Percentiles rank a stretch among this genome's conserved stretches.
These are phyloP conservation scores for Cyclopterus lumpus DNA, from an alignment of 2,797 vertebrate species.

Conservation along the genomic window DNA sequence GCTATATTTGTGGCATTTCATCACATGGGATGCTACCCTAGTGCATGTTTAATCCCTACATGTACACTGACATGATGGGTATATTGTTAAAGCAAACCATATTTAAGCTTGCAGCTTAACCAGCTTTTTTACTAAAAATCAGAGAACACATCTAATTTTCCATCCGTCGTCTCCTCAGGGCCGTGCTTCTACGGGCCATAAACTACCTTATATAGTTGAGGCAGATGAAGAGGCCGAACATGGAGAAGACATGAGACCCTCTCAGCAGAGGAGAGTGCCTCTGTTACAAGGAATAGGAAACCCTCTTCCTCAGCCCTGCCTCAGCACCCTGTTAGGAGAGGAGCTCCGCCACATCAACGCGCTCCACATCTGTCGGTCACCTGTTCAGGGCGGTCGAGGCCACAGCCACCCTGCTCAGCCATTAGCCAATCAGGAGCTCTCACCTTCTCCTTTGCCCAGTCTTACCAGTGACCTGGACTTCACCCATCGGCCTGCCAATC, in stretches of 20 bases:
- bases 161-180: slow-evolving; percentile 65
- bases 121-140: neutral
- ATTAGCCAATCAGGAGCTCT: slow-evolving; percentile 61
- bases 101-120: neutral
- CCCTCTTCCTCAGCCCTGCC: slow-evolving; percentile 80
- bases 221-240: slow-evolving; percentile 71
- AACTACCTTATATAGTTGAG: slow-evolving; percentile 86
- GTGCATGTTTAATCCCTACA: neutral
- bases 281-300: slow-evolving; percentile 84
- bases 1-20: neutral
- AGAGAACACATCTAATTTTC: neutral
- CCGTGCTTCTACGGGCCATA: slow-evolving; percentile 77
- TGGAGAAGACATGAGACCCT: slow-evolving; percentile 41
- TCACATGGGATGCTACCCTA: neutral
- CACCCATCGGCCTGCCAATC: slow-evolving; percentile 83
- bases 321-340: slow-evolving; percentile 87
- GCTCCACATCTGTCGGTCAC: slow-evolving; percentile 83
- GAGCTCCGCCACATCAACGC: slow-evolving; percentile 86
- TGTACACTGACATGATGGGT: neutral
- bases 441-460: slow-evolving; percentile 18
- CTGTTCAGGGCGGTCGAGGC: slow-evolving; percentile 78
- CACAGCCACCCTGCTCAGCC: slow-evolving; percentile 80
- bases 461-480: slow-evolving; percentile 42
- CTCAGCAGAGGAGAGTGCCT: slow-evolving; percentile 77
- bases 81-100: neutral